phyloP scores from a whole-genome alignment of 1,140 invertebrate species.

The Trachymyrmex cornetzi region DNA sequence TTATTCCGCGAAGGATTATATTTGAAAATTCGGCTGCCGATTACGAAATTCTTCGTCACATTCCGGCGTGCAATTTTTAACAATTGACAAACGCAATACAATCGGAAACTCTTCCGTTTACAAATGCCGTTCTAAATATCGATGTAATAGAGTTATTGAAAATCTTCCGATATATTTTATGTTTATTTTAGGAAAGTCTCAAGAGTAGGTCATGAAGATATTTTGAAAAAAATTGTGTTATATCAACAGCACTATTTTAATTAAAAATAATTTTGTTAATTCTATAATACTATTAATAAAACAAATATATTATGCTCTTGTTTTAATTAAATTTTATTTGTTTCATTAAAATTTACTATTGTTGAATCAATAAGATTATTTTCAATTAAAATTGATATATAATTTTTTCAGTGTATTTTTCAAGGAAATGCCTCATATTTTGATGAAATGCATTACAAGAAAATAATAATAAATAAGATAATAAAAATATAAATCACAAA shows the following conservation, averaged over 20 bases:
- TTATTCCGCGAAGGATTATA: neutral
- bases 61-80: neutral
- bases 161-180: too few species aligned
- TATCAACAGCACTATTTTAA: too few species aligned
- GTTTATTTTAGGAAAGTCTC: neutral
- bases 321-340: too few species aligned
- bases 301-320: too few species aligned
- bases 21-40: neutral
- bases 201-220: neutral
- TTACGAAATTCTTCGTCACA: neutral
- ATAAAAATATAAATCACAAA: too few species aligned
- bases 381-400: too few species aligned
- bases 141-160: too few species aligned
- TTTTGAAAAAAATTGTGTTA: too few species aligned
- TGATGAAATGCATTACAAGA: neutral
- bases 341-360: too few species aligned
- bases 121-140: neutral
- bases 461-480: slow-evolving; percentile 2
- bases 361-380: too few species aligned
- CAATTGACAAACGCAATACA: neutral
- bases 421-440: neutral
- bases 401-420: neutral
- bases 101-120: neutral
- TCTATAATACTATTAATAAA: too few species aligned
- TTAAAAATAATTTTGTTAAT: too few species aligned